These are phyloP conservation scores for Serilophus lunatus DNA, from an alignment of 2,113 vertebrate genomes.

Conservation along the genomic window DNA sequence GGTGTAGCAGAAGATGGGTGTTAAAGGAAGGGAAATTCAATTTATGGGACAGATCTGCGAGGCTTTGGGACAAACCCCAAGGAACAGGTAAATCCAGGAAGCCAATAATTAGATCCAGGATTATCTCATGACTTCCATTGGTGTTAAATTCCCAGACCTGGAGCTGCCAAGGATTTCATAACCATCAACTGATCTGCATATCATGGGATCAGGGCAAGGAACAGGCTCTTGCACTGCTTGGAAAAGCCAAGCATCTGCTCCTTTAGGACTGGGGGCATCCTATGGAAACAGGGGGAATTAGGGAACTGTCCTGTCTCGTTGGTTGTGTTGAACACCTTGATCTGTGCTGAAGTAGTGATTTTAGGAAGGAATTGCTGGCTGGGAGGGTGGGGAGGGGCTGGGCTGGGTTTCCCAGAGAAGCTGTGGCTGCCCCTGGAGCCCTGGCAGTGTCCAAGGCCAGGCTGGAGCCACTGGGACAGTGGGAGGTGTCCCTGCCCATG, in stretches of 20 bases:
- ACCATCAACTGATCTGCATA: background rate
- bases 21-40: background rate
- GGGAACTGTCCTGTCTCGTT: background rate
- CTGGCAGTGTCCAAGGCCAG: background rate
- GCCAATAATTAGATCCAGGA: background rate
- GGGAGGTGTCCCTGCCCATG: background rate
- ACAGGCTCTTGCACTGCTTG: background rate
- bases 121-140: background rate
- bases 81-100: background rate
- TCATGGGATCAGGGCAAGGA: background rate
- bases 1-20: background rate
- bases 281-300: background rate
- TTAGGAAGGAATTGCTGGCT: background rate
- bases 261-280: fast-evolving
- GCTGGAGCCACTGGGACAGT: fast-evolving
- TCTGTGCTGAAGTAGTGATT: background rate
- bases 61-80: background rate
- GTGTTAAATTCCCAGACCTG: background rate
- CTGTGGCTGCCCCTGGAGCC: background rate
- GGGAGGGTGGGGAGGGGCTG: background rate
- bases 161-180: background rate
- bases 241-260: background rate
- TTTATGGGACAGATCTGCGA: background rate
- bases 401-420: background rate
- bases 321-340: background rate